phyloP scores from a whole-genome alignment of 53 echinoderm and acorn worm species.

The Antedon mediterranea region DNA sequence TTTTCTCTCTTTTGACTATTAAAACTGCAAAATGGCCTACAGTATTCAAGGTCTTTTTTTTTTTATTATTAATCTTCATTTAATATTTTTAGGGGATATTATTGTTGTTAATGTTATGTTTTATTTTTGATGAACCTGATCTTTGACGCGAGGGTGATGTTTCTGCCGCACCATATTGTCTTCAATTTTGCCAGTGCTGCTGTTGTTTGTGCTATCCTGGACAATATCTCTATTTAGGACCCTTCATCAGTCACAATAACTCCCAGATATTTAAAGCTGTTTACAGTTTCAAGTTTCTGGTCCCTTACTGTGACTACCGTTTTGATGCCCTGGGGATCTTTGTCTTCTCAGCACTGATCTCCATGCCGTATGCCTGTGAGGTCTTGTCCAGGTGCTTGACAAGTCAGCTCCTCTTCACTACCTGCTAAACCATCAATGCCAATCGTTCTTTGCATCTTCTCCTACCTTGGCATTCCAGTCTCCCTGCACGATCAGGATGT shows the following conservation, averaged over 20 bases:
- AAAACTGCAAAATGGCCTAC: no score
- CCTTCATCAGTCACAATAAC: slow-evolving; percentile 22
- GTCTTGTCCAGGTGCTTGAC: slow-evolving; percentile 7
- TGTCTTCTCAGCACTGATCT: slow-evolving; percentile 11
- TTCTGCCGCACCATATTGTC: slow-evolving; percentile 8
- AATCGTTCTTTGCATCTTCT: slow-evolving; percentile 10
- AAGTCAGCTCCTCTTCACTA: slow-evolving; percentile 15
- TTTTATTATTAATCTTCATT: no score
- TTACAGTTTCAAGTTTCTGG: no score
- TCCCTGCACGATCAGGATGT: slow-evolving; percentile 29
- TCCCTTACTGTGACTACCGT: slow-evolving; percentile 6
- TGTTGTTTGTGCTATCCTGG: slow-evolving; percentile 20
- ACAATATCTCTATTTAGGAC: slow-evolving; percentile 16
- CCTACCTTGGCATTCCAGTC: slow-evolving; percentile 45
- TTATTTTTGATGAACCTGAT: slow-evolving; percentile 7
- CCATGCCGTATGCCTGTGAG: no score
- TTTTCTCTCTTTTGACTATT: no score
- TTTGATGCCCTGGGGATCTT: slow-evolving; percentile 11
- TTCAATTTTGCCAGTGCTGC: slow-evolving; percentile 11
- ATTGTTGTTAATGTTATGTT: no score
- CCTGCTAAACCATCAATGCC: slow-evolving; percentile 21
- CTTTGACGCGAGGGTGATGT: slow-evolving; percentile 10
- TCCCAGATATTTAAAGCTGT: slow-evolving; percentile 35
- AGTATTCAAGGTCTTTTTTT: no score
- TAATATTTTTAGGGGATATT: no score